phyloP scores from a whole-genome alignment of 2,888 invertebrate species.

The Cabera pusaria region DNA sequence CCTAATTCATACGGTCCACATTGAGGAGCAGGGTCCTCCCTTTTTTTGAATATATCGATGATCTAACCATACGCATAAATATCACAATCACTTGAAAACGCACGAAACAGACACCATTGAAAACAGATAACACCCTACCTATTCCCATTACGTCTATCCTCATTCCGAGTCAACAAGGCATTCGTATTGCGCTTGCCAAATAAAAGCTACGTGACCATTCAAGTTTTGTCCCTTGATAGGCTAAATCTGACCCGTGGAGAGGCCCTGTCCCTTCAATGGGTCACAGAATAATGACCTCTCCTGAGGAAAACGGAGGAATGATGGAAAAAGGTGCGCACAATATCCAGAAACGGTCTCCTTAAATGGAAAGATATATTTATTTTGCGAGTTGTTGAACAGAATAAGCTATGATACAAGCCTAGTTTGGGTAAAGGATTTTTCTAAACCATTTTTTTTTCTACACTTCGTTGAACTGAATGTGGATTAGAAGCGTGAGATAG shows the following conservation, averaged over 20 bases:
- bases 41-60: no score
- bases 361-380: conserved; percentile 39
- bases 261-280: conserved; percentile 39
- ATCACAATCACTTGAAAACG: no score
- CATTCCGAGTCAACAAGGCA: conserved; percentile 27
- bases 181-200: conserved; percentile 43
- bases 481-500: no score
- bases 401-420: no score
- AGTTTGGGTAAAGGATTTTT: no score
- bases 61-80: no score
- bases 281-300: conserved; percentile 41
- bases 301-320: conserved; percentile 32
- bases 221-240: conserved; percentile 38
- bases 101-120: conserved; percentile 9
- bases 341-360: conserved; percentile 38
- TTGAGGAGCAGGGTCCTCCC: no score
- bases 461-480: no score
- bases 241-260: conserved; percentile 33
- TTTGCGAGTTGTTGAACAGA: conserved; percentile 34
- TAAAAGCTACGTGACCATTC: conserved; percentile 45
- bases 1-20: no score
- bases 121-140: conserved; percentile 15
- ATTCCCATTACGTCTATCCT: conserved; percentile 29
- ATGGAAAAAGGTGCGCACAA: conserved; percentile 40
- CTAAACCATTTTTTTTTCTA: no score